Conservation (phyloP, 1,140 invertebrate genomes). For the Phocides pigmalion region DNA sequence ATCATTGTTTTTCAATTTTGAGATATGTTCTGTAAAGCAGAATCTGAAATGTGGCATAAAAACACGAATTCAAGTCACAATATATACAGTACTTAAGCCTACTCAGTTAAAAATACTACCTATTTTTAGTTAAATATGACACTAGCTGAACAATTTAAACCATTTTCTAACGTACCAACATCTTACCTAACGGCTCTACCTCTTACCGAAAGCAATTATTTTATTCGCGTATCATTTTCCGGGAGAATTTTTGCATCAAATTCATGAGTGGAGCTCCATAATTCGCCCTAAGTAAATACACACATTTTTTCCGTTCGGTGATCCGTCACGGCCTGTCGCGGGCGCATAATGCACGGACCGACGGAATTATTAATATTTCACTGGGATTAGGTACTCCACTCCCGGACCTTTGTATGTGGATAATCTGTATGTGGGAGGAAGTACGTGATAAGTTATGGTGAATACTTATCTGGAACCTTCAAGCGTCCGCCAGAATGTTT, state of each 20-base stretch:
- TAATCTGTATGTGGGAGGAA: constrained; percentile 18
- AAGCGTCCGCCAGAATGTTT: not conserved
- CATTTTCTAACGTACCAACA: no score
- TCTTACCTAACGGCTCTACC: no score
- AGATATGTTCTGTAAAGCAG: no score
- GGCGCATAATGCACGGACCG: constrained; percentile 32
- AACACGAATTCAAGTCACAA: no score
- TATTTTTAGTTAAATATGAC: no score
- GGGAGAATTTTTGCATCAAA: constrained; percentile 3
- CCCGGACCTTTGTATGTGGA: constrained; percentile 25
- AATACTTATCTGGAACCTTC: not conserved
- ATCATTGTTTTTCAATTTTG: no score
- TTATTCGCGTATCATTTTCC: constrained; percentile 5
- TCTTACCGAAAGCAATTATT: constrained; percentile 3
- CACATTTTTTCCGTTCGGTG: constrained; percentile 28
- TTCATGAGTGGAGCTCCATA: not conserved
- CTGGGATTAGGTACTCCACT: constrained; percentile 22
- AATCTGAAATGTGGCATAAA: no score
- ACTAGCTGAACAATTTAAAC: no score
- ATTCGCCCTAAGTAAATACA: constrained; percentile 38
- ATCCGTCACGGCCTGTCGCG: constrained; percentile 37
- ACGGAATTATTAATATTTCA: constrained; percentile 39
- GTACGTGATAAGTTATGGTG: not conserved
- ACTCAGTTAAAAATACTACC: no score
- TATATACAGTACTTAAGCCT: no score